A percentile compares a stretch with the other conserved stretches of the same genome.
These are phyloP conservation scores for Cotesia typhae DNA, from an alignment of 1,140 invertebrate genomes.

Conservation along the genomic window DNA sequence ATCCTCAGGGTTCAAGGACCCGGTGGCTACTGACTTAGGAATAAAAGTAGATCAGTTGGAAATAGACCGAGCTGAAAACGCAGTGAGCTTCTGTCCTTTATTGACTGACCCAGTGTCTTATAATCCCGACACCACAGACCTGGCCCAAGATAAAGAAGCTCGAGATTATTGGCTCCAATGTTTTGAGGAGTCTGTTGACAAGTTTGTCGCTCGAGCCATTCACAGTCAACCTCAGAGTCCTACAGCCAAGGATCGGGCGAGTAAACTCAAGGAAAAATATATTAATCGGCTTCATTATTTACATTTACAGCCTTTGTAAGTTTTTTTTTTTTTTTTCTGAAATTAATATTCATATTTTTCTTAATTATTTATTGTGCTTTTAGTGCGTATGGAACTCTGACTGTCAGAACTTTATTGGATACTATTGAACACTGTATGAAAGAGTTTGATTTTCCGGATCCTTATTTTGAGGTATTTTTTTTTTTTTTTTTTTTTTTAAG, in stretches of 20 bases:
- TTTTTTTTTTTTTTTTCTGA: slow-evolving; percentile 32
- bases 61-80: slow-evolving; percentile 73
- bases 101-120: slow-evolving; percentile 73
- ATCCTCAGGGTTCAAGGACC: slow-evolving; percentile 73
- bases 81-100: slow-evolving; percentile 73
- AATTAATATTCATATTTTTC: neutral
- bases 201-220: slow-evolving; percentile 80
- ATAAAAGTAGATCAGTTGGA: slow-evolving; percentile 73
- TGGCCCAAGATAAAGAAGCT: slow-evolving; percentile 85
- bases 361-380: slow-evolving; percentile 54
- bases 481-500: slow-evolving; percentile 49
- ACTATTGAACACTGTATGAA: slow-evolving; percentile 91
- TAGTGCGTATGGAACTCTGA: slow-evolving; percentile 87
- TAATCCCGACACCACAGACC: slow-evolving; percentile 88
- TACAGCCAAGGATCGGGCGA: slow-evolving; percentile 80
- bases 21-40: slow-evolving; percentile 60
- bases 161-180: slow-evolving; percentile 93
- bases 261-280: slow-evolving; percentile 86
- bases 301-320: slow-evolving; percentile 82
- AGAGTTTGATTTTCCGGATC: slow-evolving; percentile 92
- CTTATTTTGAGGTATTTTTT: slow-evolving; percentile 79
- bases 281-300: slow-evolving; percentile 81
- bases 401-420: slow-evolving; percentile 88
- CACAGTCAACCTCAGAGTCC: slow-evolving; percentile 77
- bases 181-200: slow-evolving; percentile 83